Conservation (phyloP, 2,888 invertebrate species). For the Drosophila nigricruria region DNA sequence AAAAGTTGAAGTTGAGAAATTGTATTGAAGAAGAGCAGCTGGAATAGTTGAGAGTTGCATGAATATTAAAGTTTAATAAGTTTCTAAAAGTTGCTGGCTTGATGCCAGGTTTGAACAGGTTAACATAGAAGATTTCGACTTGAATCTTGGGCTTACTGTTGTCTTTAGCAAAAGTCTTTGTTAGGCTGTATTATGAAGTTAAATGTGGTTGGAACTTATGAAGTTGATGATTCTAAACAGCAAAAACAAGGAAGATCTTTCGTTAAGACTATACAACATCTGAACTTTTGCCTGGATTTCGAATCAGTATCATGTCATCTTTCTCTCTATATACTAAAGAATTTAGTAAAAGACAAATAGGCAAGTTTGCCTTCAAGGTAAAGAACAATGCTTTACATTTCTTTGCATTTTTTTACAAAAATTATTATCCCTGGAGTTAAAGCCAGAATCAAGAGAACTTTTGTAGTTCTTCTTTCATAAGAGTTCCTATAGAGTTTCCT, state of each 20-base stretch:
- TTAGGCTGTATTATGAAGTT: neutral
- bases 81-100: neutral
- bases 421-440: neutral
- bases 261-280: too few species aligned
- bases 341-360: too few species aligned
- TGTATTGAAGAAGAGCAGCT: neutral
- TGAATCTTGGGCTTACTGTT: neutral
- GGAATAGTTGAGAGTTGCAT: neutral
- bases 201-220: neutral
- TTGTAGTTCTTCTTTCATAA: neutral
- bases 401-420: neutral
- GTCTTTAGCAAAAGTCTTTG: neutral
- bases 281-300: too few species aligned
- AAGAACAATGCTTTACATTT: too few species aligned
- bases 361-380: too few species aligned
- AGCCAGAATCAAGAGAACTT: too few species aligned
- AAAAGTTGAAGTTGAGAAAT: neutral
- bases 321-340: too few species aligned
- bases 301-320: too few species aligned
- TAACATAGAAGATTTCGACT: neutral
- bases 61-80: neutral
- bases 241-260: neutral
- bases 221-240: neutral
- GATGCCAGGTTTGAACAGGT: neutral
- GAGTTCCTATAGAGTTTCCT: neutral